Evolutionary conservation across 2,797 vertebrate species (phyloP).

Genomic region (Buphagus erythrorhynchus): DNA sequence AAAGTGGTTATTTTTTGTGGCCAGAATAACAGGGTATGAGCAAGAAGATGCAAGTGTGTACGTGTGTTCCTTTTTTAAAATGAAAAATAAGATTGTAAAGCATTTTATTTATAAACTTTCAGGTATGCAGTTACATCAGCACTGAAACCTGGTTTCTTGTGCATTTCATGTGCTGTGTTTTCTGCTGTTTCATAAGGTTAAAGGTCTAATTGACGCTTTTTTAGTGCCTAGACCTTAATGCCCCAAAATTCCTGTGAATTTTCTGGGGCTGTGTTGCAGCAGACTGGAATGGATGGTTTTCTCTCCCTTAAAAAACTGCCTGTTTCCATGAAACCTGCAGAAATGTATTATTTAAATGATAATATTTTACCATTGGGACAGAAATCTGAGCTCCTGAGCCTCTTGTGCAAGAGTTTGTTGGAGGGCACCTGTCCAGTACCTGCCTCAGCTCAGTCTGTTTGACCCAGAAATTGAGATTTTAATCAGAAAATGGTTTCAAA

Average conservation of each 20-base stretch:
- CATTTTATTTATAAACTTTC: neutral
- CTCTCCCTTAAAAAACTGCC: neutral
- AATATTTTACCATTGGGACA: neutral
- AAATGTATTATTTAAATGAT: neutral
- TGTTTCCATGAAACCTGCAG: neutral
- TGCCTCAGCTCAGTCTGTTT: neutral
- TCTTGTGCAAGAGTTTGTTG: accelerated
- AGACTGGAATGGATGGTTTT: neutral
- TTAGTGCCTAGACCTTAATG: neutral
- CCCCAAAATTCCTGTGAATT: neutral
- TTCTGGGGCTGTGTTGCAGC: neutral
- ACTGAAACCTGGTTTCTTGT: neutral
- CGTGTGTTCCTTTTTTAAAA: neutral
- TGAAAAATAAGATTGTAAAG: neutral
- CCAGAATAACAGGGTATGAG: slow-evolving; percentile 7
- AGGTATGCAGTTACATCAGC: neutral
- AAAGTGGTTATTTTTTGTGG: neutral
- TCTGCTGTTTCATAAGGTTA: neutral
- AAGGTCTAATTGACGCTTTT: neutral
- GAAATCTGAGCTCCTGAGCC: neutral
- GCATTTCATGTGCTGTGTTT: neutral
- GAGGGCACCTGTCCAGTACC: neutral
- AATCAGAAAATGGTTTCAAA: neutral
- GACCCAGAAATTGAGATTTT: neutral
- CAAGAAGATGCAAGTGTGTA: neutral